These are phyloP conservation scores for Xanthostigma xanthostigma DNA, from an alignment of 2,888 invertebrate species.

Conservation along the genomic window DNA sequence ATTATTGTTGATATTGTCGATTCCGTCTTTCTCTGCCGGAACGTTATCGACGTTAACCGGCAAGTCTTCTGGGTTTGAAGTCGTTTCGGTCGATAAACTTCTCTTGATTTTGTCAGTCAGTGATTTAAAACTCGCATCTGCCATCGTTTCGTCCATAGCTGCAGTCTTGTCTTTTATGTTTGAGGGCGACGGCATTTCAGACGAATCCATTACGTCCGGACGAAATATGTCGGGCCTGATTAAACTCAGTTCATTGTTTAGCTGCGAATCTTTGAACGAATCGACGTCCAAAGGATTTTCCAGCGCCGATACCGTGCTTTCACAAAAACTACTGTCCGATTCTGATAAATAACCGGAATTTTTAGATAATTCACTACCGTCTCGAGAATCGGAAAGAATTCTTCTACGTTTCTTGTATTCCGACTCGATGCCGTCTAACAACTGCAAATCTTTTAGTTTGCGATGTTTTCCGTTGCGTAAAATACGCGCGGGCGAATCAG, in stretches of 20 bases:
- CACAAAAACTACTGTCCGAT: conserved; percentile 46
- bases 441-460: conserved; percentile 38
- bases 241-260: too few species aligned
- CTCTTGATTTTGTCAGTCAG: conserved; percentile 6
- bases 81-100: conserved; percentile 12
- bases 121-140: background rate
- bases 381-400: conserved; percentile 38
- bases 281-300: background rate
- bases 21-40: conserved; percentile 4
- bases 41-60: background rate
- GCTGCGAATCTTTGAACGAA: too few species aligned
- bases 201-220: too few species aligned
- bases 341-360: conserved; percentile 41
- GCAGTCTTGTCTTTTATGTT: conserved; percentile 6
- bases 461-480: conserved; percentile 51
- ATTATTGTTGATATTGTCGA: conserved; percentile 12
- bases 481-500: conserved; percentile 40
- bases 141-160: background rate
- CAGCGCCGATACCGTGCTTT: conserved; percentile 15
- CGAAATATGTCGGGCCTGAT: too few species aligned
- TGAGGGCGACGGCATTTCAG: background rate
- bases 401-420: conserved; percentile 32
- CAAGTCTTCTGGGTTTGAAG: conserved; percentile 3
- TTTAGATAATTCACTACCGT: conserved; percentile 45
- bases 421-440: conserved; percentile 42